These are phyloP conservation scores for Bufotes viridis DNA, from an alignment of 2,797 vertebrate species.

Conservation along the genomic window DNA sequence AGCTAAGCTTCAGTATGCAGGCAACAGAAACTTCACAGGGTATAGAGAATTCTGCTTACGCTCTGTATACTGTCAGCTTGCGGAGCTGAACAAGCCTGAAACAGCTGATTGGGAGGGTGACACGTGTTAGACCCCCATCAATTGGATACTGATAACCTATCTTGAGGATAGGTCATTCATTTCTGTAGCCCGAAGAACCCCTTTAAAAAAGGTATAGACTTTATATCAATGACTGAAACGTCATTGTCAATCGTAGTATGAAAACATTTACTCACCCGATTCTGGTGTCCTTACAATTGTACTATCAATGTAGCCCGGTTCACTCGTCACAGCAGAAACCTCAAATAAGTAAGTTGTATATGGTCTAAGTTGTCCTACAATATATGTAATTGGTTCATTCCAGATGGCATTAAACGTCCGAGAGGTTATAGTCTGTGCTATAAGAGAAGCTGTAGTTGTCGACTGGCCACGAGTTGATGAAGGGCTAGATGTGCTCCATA, in stretches of 20 bases:
- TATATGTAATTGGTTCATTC: slow-evolving; percentile 90
- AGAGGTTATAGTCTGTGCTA: slow-evolving; percentile 72
- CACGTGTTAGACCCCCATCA: too few relatives aligned
- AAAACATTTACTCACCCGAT: slow-evolving; percentile 78
- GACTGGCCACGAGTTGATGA: slow-evolving; percentile 71
- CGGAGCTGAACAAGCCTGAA: too few relatives aligned
- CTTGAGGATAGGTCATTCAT: too few relatives aligned
- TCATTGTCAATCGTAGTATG: not conserved
- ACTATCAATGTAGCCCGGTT: slow-evolving; percentile 92
- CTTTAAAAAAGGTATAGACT: too few relatives aligned
- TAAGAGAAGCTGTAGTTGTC: slow-evolving; percentile 74
- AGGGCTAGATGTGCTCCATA: slow-evolving; percentile 88
- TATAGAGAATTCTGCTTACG: too few relatives aligned
- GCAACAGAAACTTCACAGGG: too few relatives aligned
- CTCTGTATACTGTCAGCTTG: too few relatives aligned
- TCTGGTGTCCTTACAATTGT: slow-evolving; percentile 93
- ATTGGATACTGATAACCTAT: too few relatives aligned
- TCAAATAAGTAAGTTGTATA: slow-evolving; percentile 95
- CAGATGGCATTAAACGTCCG: slow-evolving; percentile 84
- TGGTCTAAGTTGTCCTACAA: slow-evolving; percentile 85
- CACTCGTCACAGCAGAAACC: slow-evolving; percentile 93
- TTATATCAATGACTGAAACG: not conserved
- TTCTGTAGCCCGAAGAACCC: too few relatives aligned
- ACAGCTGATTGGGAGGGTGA: too few relatives aligned
- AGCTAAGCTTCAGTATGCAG: too few relatives aligned